Evolutionary conservation across 2,113 vertebrate species (phyloP).

Genomic region (Zosterops lateralis): DNA sequence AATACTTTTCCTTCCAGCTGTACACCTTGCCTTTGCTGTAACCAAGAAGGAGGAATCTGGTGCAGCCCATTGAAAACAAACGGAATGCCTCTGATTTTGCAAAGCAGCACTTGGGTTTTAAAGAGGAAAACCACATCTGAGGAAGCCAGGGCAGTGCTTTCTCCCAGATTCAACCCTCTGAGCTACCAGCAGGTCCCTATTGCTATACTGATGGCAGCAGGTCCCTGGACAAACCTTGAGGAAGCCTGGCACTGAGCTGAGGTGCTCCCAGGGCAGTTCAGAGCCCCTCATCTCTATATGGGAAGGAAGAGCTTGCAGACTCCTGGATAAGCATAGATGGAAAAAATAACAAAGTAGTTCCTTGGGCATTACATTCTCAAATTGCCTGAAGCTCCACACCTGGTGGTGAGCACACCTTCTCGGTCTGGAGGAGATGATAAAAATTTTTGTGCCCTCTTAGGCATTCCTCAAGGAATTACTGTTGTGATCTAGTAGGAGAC

Average conservation of each 20-base stretch:
- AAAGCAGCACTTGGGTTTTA: background rate
- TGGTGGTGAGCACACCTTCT: background rate
- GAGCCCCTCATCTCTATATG: background rate
- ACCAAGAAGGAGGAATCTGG: background rate
- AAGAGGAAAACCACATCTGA: background rate
- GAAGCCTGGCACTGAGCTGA: background rate
- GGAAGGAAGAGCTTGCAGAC: background rate
- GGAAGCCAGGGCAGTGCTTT: background rate
- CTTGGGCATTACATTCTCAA: background rate
- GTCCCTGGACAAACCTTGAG: background rate
- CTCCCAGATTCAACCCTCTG: background rate
- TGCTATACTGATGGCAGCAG: rapidly evolving
- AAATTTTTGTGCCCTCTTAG: background rate
- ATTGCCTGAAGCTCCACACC: background rate
- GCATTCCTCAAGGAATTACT: background rate
- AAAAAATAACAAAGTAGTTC: background rate
- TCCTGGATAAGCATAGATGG: rapidly evolving
- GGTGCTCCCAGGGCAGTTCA: background rate
- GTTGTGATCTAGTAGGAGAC: background rate
- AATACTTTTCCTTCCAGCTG: background rate
- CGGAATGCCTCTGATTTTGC: background rate
- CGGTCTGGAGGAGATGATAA: background rate
- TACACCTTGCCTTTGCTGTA: background rate
- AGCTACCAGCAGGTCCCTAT: background rate
- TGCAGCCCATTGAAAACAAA: background rate